These are phyloP conservation scores for Thalassaphorura encarpata DNA, from an alignment of 1,140 invertebrate genomes.

Conservation along the genomic window DNA sequence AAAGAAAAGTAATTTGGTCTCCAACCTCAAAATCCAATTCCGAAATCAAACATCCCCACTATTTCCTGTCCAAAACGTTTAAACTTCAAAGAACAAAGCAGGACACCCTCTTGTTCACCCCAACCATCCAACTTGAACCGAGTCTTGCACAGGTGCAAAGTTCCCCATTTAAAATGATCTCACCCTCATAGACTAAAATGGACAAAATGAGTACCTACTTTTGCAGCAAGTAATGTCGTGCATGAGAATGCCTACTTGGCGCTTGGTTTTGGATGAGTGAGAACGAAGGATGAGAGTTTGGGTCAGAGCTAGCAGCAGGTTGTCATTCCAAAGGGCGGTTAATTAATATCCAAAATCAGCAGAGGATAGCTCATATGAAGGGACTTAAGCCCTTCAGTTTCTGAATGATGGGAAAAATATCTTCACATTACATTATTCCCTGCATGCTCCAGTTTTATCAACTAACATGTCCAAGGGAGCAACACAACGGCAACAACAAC, in stretches of 20 bases:
- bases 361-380: constrained; percentile 15
- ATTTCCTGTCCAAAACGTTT: too few relatives aligned
- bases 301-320: constrained; percentile 29
- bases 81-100: constrained; percentile 3
- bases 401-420: too few relatives aligned
- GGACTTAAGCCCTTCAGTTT: too few relatives aligned
- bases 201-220: neutral
- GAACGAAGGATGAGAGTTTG: too few relatives aligned
- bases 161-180: too few relatives aligned
- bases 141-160: neutral
- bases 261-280: constrained; percentile 26
- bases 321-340: constrained; percentile 28
- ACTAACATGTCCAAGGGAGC: neutral
- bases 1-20: too few relatives aligned
- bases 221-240: neutral
- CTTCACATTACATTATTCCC: too few relatives aligned
- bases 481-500: neutral
- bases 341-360: constrained; percentile 31
- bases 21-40: too few relatives aligned
- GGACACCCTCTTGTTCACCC: neutral
- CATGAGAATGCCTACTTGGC: neutral
- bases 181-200: neutral
- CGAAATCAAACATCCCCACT: too few relatives aligned
- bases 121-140: too few relatives aligned
- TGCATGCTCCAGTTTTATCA: too few relatives aligned